These are phyloP conservation scores for Zonotrichia albicollis DNA, from an alignment of 2,797 vertebrate genomes.

Conservation along the genomic window DNA sequence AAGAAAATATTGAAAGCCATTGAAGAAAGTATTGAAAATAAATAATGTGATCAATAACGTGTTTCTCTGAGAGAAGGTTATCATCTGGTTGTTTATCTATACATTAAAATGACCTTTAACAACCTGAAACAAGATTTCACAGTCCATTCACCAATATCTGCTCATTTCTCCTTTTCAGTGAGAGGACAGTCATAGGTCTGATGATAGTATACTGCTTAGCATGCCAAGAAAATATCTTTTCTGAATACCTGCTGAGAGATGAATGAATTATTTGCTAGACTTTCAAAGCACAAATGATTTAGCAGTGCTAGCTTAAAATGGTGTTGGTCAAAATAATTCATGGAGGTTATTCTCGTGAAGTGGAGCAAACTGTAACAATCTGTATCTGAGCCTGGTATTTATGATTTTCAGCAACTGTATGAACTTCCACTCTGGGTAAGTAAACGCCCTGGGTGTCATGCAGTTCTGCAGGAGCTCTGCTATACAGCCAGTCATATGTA, in stretches of 20 bases:
- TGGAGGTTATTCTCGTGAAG: neutral
- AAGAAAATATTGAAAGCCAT: neutral
- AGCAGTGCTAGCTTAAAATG: neutral
- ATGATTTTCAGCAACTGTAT: neutral
- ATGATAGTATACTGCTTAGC: neutral
- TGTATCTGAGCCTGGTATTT: neutral
- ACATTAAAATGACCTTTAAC: neutral
- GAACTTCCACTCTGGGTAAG: neutral
- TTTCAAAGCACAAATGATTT: constrained; percentile 8
- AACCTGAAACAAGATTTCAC: neutral
- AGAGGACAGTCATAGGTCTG: neutral
- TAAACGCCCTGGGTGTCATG: neutral
- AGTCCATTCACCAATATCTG: neutral
- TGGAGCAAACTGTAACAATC: neutral
- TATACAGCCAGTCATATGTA: neutral
- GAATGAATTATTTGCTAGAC: neutral
- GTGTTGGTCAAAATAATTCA: neutral
- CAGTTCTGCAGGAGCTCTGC: neutral
- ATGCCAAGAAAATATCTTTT: neutral
- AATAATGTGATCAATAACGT: neutral
- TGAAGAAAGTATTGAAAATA: neutral
- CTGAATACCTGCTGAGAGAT: neutral
- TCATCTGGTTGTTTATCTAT: neutral
- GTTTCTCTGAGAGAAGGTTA: neutral
- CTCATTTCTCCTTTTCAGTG: neutral